A percentile compares a stretch with the other conserved stretches of the same genome.
These are phyloP conservation scores for Perithous albicinctus DNA, from an alignment of 2,888 invertebrate genomes.

Conservation along the genomic window DNA sequence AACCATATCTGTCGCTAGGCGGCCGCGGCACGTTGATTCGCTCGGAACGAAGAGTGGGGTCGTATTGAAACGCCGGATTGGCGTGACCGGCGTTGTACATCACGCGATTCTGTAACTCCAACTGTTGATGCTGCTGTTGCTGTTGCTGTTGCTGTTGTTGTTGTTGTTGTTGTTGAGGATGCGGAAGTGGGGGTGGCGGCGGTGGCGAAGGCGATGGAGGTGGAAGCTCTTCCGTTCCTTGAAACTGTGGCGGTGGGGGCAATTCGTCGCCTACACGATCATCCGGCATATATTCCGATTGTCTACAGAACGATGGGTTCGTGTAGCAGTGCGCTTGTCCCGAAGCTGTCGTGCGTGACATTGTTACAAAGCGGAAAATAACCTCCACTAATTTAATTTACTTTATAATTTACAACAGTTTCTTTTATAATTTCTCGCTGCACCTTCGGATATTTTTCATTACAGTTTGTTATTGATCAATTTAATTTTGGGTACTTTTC, in stretches of 20 bases:
- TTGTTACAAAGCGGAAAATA: no score
- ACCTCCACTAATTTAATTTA: no score
- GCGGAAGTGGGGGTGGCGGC: constrained; percentile 77
- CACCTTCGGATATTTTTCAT: not conserved
- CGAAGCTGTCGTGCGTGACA: constrained; percentile 72
- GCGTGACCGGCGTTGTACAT: constrained; percentile 73
- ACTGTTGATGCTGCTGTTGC: constrained; percentile 45
- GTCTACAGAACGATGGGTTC: constrained; percentile 92
- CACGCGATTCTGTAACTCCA: constrained; percentile 34
- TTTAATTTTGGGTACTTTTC: no score
- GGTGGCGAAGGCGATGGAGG: constrained; percentile 78
- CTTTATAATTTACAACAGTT: not conserved
- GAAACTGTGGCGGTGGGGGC: constrained; percentile 83
- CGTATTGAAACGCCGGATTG: constrained; percentile 78
- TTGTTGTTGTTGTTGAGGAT: constrained; percentile 66
- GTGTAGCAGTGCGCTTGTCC: constrained; percentile 88
- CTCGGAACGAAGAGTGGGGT: constrained; percentile 65
- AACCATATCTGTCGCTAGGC: constrained; percentile 71
- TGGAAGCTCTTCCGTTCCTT: constrained; percentile 71
- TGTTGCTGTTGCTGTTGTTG: constrained; percentile 55
- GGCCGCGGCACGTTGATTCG: constrained; percentile 49
- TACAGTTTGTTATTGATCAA: no score
- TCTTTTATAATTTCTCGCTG: not conserved
- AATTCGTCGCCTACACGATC: constrained; percentile 81
- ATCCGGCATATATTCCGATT: constrained; percentile 88